phyloP scores from a whole-genome alignment of 2,113 vertebrate species.

The Onychostoma macrolepis region DNA sequence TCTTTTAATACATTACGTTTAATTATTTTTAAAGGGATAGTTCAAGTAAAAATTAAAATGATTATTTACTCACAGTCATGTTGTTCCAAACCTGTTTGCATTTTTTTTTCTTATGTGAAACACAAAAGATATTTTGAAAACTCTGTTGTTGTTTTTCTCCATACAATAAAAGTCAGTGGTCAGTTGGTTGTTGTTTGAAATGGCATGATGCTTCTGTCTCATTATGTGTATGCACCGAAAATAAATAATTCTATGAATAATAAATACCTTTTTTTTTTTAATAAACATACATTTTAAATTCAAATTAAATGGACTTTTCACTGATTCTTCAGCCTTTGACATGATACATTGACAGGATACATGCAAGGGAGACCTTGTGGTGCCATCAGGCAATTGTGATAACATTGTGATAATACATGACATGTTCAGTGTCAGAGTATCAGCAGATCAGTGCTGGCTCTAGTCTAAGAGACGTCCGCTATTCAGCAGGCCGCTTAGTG shows the following conservation, averaged over 20 bases:
- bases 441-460: constrained; percentile 60
- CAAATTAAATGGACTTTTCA: background rate
- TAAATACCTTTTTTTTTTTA: background rate
- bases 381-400: background rate
- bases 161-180: no score
- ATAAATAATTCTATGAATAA: background rate
- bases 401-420: background rate
- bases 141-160: no score
- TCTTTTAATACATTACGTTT: background rate
- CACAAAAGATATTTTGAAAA: no score
- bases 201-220: background rate
- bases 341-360: background rate
- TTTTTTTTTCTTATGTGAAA: no score
- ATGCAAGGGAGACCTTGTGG: background rate
- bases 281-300: background rate
- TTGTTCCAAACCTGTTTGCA: no score
- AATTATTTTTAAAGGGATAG: no score
- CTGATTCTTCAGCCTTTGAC: background rate
- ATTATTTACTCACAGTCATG: no score
- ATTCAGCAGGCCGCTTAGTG: constrained; percentile 44
- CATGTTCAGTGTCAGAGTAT: background rate
- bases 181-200: no score
- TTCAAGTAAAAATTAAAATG: no score
- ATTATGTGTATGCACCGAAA: background rate
- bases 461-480: constrained; percentile 60